Evolutionary conservation across 2,888 invertebrate species (phyloP).

Genomic region (Diarsia dahlii): DNA sequence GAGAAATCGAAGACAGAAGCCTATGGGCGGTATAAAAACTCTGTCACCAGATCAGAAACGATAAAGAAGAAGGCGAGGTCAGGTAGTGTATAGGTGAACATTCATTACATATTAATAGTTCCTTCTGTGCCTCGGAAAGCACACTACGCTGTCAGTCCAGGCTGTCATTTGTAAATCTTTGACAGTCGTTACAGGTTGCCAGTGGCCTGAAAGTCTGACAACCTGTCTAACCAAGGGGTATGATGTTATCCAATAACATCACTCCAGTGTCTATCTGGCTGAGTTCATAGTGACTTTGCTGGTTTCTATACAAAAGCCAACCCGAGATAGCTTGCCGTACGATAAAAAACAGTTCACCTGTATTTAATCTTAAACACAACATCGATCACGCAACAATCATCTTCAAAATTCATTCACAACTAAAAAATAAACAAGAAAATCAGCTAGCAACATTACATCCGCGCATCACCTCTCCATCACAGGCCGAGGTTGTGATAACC

Average conservation of each 20-base stretch:
- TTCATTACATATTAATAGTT: not conserved
- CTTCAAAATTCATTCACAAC: slow-evolving; percentile 6
- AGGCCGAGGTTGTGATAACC: slow-evolving; percentile 56
- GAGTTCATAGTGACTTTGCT: not conserved
- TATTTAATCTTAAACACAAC: not conserved
- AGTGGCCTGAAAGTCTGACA: not conserved
- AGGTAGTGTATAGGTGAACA: not conserved
- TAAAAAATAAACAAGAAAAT: slow-evolving; percentile 21
- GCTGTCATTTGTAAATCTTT: not conserved
- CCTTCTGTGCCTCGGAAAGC: not conserved
- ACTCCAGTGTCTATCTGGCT: too few species aligned
- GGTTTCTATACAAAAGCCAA: not conserved
- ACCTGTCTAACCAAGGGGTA: not conserved
- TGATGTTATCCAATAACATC: not conserved
- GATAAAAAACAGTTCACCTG: not conserved
- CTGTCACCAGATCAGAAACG: too few species aligned
- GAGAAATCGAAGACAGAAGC: too few species aligned
- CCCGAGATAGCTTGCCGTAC: not conserved
- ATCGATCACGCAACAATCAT: slow-evolving; percentile 28
- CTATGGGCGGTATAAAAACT: too few species aligned
- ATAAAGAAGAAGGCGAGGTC: not conserved
- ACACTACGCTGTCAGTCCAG: not conserved
- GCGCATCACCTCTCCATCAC: slow-evolving; percentile 46
- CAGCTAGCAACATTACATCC: slow-evolving; percentile 46
- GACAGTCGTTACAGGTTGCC: not conserved